phyloP scores from a whole-genome alignment of 1,140 invertebrate species.

The Diorhabda sublineata region DNA sequence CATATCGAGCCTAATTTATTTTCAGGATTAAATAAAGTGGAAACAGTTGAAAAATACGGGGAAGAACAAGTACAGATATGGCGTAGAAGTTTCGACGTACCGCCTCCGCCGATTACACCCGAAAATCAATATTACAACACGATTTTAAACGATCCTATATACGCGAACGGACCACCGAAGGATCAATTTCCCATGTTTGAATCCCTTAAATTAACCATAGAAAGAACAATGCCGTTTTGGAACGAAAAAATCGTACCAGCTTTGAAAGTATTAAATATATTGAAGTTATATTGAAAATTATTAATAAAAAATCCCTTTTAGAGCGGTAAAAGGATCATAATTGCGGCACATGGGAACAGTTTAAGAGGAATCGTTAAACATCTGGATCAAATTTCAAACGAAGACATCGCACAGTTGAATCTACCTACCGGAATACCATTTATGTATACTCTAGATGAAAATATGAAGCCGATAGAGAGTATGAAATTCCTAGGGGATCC shows the following conservation, averaged over 20 bases:
- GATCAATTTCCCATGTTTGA: slow-evolving; percentile 61
- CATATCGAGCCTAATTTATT: not conserved
- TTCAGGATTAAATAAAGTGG: slow-evolving; percentile 62
- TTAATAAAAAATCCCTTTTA: slow-evolving; percentile 4
- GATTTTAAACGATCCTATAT: slow-evolving; percentile 54
- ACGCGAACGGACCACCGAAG: slow-evolving; percentile 45
- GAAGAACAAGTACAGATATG: slow-evolving; percentile 63
- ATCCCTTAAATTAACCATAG: slow-evolving; percentile 63
- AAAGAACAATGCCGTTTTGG: slow-evolving; percentile 63
- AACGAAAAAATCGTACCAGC: slow-evolving; percentile 59
- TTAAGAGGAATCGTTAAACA: slow-evolving; percentile 67
- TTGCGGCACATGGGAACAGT: slow-evolving; percentile 69
- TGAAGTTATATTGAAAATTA: not conserved
- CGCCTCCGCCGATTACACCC: slow-evolving; percentile 59
- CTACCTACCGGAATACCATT: slow-evolving; percentile 72
- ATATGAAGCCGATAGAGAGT: slow-evolving; percentile 53
- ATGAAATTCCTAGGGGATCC: slow-evolving; percentile 62
- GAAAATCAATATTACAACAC: slow-evolving; percentile 53
- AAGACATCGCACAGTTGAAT: slow-evolving; percentile 63
- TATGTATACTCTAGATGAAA: slow-evolving; percentile 61
- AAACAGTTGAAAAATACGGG: slow-evolving; percentile 65
- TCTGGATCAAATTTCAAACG: slow-evolving; percentile 60
- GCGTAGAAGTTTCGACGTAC: slow-evolving; percentile 63
- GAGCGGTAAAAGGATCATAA: slow-evolving; percentile 49
- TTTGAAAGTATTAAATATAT: slow-evolving; percentile 49